Base-by-base conservation (phyloP, 2,113 vertebrate species). In the Okapia johnstoni region DNA sequence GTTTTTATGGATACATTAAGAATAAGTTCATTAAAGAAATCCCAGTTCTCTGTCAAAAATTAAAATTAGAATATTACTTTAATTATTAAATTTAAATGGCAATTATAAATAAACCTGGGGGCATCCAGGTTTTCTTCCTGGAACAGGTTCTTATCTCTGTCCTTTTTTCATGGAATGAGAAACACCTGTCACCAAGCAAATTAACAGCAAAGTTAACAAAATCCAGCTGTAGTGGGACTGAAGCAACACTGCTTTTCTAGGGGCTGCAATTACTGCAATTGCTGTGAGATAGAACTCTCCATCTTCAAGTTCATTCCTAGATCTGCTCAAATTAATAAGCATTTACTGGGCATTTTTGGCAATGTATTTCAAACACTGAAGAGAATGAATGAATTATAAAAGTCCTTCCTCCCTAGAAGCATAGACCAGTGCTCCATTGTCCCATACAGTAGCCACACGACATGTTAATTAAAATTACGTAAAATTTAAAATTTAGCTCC, bases 21-120 rank as follows among this genome's bases (percentile, higher is more conserved):
- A 85, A 76, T 26, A 91, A 85, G 8, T 55, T 81, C 33, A 87
- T 85, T 61, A 61, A 97, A 30, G 70, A 97, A 93, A 85, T 91
- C 4, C 2, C 28, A 93, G 25, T 61, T 83, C 33, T 76, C 54
- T 94, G 6, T 79, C 50, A 92, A 85, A 63, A 90, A 61, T 28
- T 80, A 36, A 84, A 93, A 85, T 30, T 80, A 54, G 26, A 36
- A 88, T 94, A 40, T 16, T 30, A 52, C 84, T 79, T 43, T 40
- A 90, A 21, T 84, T 96, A 30, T 61, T 57, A 77, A 50, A 63
- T 93, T 52, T 52, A 46, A 92, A 77, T 54, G 43, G 6, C 57
- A 88, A 36, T 57, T 90, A 14, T 40, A 58, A 30, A 25, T 87
- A 58, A 79, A 58, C 12, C 28, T 88, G 48, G 5, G 6, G 28